These are phyloP conservation scores for Mesocricetus auratus DNA, from an alignment of 2,113 vertebrate species.

Conservation along the genomic window DNA sequence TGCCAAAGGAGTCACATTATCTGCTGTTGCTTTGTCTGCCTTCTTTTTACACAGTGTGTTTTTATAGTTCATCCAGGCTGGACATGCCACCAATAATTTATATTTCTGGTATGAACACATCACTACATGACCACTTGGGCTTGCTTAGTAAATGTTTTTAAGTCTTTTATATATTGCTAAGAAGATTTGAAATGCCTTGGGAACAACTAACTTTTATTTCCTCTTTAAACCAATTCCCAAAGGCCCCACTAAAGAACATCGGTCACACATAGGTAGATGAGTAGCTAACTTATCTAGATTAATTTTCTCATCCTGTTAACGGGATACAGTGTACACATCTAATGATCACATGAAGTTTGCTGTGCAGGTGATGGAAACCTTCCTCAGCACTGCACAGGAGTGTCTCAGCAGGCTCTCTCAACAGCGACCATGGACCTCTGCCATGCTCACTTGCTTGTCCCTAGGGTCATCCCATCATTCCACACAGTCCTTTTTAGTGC, in stretches of 20 bases:
- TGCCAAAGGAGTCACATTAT: not conserved
- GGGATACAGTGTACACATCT: not conserved
- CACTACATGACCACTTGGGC: not conserved
- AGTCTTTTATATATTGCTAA: slow-evolving; percentile 39
- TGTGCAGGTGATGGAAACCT: not conserved
- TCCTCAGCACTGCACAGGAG: not conserved
- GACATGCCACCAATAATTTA: not conserved
- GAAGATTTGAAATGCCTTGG: slow-evolving; percentile 31
- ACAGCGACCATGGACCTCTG: not conserved
- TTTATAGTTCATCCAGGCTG: slow-evolving; percentile 7
- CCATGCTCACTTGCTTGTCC: not conserved
- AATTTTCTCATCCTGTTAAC: slow-evolving; percentile 6
- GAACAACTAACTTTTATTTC: slow-evolving; percentile 5
- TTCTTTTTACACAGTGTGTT: slow-evolving; percentile 2
- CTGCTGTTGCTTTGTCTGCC: not conserved
- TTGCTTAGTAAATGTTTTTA: slow-evolving; percentile 37
- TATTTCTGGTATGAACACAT: not conserved
- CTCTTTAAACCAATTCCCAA: slow-evolving; percentile 40
- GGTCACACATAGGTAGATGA: not conserved
- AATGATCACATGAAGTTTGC: not conserved
- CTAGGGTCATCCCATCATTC: not conserved
- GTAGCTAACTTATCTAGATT: not conserved
- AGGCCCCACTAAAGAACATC: slow-evolving; percentile 20
- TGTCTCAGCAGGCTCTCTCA: not conserved
- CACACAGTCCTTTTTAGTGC: not conserved